Evolutionary conservation across 2,113 vertebrate species (phyloP).

Genomic region (Gorsachius goisagi): DNA sequence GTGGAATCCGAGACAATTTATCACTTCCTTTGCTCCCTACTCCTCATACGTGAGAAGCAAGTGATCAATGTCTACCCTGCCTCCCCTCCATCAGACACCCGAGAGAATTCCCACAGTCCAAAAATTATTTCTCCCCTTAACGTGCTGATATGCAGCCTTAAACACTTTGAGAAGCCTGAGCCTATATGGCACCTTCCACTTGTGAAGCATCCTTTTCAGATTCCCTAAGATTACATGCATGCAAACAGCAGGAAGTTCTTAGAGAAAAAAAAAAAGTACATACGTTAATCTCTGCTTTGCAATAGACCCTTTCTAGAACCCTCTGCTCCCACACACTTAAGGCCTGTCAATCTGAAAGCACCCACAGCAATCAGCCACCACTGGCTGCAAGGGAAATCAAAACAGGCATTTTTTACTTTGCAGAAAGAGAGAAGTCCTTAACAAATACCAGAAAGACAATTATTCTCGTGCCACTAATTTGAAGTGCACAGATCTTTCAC

Average conservation of each 20-base stretch:
- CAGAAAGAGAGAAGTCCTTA: neutral
- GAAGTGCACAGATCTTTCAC: accelerated
- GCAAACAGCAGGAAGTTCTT: neutral
- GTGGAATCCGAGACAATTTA: neutral
- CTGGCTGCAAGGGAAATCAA: neutral
- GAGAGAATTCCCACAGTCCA: neutral
- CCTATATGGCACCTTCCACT: neutral
- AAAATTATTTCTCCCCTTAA: neutral
- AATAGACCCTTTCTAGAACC: neutral
- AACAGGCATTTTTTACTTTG: neutral
- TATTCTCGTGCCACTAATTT: neutral
- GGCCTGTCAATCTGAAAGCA: neutral
- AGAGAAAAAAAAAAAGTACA: neutral
- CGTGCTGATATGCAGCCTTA: neutral
- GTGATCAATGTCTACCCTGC: accelerated
- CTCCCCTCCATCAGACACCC: neutral
- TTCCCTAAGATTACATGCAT: neutral
- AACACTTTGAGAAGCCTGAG: neutral
- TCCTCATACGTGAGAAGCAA: neutral
- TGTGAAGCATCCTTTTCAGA: neutral
- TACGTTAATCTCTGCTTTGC: neutral
- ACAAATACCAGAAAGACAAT: neutral
- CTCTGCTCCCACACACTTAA: neutral
- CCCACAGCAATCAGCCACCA: neutral
- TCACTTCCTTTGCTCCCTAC: neutral